phyloP scores from a whole-genome alignment of 1,140 invertebrate species.

The Lucilia cuprina region DNA sequence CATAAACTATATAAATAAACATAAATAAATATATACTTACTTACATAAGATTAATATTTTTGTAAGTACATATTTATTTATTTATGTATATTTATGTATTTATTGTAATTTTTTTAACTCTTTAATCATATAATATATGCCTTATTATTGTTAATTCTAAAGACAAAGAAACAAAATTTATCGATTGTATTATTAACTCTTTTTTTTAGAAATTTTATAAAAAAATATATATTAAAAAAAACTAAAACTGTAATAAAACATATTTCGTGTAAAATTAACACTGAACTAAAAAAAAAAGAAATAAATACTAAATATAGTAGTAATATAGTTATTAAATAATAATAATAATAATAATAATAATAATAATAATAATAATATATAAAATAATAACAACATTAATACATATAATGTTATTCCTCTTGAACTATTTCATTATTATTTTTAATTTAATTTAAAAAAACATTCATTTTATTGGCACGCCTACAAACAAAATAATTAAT shows the following conservation, averaged over 20 bases:
- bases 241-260: neutral
- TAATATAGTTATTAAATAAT: neutral
- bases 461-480: neutral
- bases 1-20: neutral
- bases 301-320: neutral
- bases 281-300: neutral
- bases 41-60: neutral
- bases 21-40: neutral
- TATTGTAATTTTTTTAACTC: neutral
- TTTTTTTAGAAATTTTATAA: slow-evolving; percentile 26
- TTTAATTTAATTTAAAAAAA: neutral
- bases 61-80: neutral
- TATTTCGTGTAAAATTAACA: neutral
- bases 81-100: neutral
- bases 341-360: no score
- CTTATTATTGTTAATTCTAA: slow-evolving; percentile 31
- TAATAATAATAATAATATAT: no score
- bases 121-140: slow-evolving; percentile 20
- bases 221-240: neutral
- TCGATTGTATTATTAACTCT: neutral
- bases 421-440: neutral
- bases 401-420: neutral
- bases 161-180: neutral
- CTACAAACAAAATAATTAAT: neutral
- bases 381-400: neutral